Percentiles rank a stretch among this genome's conserved stretches.
Evolutionary conservation across 2,888 invertebrate genomes (phyloP).

Genomic region (Tinea trinotella): DNA sequence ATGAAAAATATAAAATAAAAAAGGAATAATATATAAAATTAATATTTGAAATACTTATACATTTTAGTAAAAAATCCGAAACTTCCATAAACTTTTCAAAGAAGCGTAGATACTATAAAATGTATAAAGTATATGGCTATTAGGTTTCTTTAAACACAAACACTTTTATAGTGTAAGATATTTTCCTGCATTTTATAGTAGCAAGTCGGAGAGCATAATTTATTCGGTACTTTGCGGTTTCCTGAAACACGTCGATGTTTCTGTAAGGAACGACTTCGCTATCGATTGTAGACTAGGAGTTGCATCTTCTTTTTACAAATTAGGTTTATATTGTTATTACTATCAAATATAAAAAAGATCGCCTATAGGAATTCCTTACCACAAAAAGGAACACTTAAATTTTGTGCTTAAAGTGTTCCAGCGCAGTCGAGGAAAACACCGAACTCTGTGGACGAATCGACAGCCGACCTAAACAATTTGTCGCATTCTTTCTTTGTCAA

Average conservation of each 20-base stretch:
- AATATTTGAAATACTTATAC: too few species aligned
- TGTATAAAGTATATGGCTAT: too few species aligned
- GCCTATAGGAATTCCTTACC: too few species aligned
- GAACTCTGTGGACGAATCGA: too few species aligned
- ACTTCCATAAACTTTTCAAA: too few species aligned
- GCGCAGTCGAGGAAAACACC: background rate
- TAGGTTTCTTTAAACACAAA: background rate
- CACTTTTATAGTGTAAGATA: background rate
- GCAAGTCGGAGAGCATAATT: background rate
- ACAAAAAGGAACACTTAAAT: background rate
- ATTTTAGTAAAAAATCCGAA: too few species aligned
- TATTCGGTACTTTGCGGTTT: slow-evolving; percentile 12
- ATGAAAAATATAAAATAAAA: too few species aligned
- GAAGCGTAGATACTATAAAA: too few species aligned
- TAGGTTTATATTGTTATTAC: background rate
- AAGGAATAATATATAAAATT: too few species aligned
- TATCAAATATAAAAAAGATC: too few species aligned
- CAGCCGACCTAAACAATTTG: too few species aligned
- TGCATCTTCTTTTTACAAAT: background rate
- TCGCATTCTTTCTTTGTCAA: too few species aligned
- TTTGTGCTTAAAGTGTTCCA: background rate
- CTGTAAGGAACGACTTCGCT: slow-evolving; percentile 7
- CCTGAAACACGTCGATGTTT: slow-evolving; percentile 1
- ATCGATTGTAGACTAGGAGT: background rate
- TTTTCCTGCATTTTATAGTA: background rate